Base-by-base conservation (phyloP, 2,888 invertebrate species). In the Merodon equestris region DNA sequence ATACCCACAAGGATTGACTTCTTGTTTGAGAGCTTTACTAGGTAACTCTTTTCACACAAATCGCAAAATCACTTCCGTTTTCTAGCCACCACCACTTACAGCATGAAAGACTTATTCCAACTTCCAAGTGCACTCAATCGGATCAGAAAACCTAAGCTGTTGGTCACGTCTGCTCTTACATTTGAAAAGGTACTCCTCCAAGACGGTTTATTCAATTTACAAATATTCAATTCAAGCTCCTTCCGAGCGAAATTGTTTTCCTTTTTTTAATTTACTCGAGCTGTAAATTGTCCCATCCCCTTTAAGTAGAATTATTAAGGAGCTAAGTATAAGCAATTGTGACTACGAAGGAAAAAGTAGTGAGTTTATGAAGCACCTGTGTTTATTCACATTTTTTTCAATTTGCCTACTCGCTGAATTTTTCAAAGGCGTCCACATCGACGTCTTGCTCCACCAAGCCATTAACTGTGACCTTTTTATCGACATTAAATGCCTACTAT, bases 401-500 rank as follows among this genome's bases (percentile, higher is more conserved):
- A 27, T 27, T 27, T 27, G 3, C 27, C 27, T 45, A 51, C 40
- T 58, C 64, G 51, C 50, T 40, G 10, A 44, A 45, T 17, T 72
- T 72, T 64, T 58, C 57, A 51, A 64, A 72, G 50, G 44, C 45
- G 3, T 27, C 27, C 27, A 27, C 27, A 4, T 27, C 27, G 27
- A 7, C 27, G 7, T 27, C 7, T 27, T 12, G n/a, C 63, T 19
- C 44, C 36, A 7, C 27, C 53, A 19, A 19, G 38, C 51, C 19
- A 19, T 45, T 53, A 44, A 13, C 56, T 42, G 13, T 51, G 72
- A 64, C 64, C 63, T 64, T 64, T 72, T 72, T 72, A 57, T 64
- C 64, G 47, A 57, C 44, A 27, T 58, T 72, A 72, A 64, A 72
- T 53, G 72, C 57, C 64, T 72, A 72, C 72, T 72, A 72, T 72